phyloP scores from a whole-genome alignment of 2,113 vertebrate species.

The Aleadryas rufinucha region DNA sequence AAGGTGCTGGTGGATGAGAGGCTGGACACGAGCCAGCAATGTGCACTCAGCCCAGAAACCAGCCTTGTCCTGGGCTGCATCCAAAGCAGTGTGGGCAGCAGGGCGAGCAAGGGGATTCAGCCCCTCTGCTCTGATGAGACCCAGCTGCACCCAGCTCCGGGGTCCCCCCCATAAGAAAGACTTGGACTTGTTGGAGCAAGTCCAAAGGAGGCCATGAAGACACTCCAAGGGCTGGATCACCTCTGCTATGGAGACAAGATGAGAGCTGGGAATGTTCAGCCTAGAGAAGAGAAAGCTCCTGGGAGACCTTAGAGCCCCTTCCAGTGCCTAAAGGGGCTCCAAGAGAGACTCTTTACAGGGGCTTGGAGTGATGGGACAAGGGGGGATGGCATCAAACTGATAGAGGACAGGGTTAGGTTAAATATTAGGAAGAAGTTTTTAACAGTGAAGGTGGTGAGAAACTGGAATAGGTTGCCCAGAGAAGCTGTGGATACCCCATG shows the following conservation, averaged over 20 bases:
- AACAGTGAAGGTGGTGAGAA: neutral
- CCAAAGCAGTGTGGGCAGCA: neutral
- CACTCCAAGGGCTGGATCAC: neutral
- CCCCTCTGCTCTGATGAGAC: neutral
- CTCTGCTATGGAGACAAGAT: neutral
- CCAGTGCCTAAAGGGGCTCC: neutral
- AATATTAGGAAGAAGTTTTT: neutral
- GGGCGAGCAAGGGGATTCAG: accelerated
- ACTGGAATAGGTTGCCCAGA: neutral
- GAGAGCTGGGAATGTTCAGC: neutral
- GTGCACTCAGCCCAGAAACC: neutral
- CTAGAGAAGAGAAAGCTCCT: neutral
- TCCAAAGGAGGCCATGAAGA: neutral
- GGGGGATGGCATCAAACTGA: neutral
- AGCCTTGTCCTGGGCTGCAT: neutral
- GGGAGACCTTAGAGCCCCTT: neutral
- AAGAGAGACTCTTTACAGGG: neutral
- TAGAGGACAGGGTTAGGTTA: neutral
- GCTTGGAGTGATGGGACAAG: neutral
- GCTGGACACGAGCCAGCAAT: neutral
- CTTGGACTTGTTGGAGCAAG: neutral
- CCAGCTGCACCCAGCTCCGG: neutral
- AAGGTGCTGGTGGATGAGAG: neutral
- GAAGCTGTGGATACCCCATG: too few species aligned
- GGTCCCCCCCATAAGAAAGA: neutral